Evolutionary conservation across 2,113 vertebrate genomes (phyloP).

Genomic region (Camarhynchus parvulus): DNA sequence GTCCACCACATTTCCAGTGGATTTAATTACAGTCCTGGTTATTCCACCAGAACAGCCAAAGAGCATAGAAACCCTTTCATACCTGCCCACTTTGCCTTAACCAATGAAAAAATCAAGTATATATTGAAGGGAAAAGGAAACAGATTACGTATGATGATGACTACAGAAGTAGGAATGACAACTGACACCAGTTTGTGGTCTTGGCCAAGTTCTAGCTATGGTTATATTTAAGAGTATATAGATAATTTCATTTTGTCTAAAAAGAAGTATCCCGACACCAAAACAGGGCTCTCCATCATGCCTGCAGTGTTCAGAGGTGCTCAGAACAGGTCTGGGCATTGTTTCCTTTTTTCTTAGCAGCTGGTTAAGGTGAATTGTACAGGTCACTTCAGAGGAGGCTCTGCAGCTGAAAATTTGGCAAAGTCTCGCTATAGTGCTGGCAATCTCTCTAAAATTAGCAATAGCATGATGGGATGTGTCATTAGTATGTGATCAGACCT

Average conservation of each 20-base stretch:
- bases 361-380: background rate
- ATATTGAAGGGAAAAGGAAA: background rate
- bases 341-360: background rate
- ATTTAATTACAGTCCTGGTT: background rate
- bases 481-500: background rate
- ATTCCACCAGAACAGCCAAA: background rate
- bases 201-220: background rate
- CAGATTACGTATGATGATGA: background rate
- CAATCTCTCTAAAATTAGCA: background rate
- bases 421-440: background rate
- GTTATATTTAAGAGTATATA: background rate
- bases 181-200: background rate
- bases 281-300: background rate
- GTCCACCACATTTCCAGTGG: background rate
- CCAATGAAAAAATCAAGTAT: background rate
- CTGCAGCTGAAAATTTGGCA: background rate
- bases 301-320: background rate
- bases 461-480: background rate
- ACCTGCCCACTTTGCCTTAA: background rate
- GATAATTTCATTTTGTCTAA: background rate
- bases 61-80: background rate
- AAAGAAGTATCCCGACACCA: background rate
- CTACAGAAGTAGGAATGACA: background rate
- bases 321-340: background rate
- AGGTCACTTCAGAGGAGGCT: background rate